Percentiles rank a stretch among this genome's conserved stretches.
phyloP scores from a whole-genome alignment of 2,888 invertebrate genomes.

The Chrysotoxum bicinctum region DNA sequence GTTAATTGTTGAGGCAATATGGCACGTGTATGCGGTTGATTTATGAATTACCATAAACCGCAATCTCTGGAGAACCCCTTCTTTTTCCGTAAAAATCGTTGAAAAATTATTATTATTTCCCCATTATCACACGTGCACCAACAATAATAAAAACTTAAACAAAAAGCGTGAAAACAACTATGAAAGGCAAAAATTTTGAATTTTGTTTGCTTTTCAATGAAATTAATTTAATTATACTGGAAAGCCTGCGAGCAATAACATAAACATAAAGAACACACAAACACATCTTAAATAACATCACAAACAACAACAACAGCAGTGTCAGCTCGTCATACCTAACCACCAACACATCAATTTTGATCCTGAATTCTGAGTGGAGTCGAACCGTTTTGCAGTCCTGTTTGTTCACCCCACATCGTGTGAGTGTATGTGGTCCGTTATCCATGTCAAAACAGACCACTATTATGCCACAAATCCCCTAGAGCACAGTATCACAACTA shows the following conservation, averaged over 20 bases:
- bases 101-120: constrained; percentile 28
- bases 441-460: constrained; percentile 56
- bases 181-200: constrained; percentile 16
- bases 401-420: background rate
- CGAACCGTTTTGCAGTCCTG: background rate
- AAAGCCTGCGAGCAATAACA: background rate
- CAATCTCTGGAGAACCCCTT: background rate
- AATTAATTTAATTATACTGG: constrained; percentile 52
- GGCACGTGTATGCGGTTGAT: constrained; percentile 62
- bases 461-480: constrained; percentile 32
- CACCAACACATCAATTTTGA: constrained; percentile 37
- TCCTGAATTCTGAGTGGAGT: background rate
- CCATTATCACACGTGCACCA: background rate
- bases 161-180: background rate
- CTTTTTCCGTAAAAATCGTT: background rate
- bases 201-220: constrained; percentile 52
- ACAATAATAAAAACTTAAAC: background rate
- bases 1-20: constrained; percentile 60
- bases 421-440: constrained; percentile 18
- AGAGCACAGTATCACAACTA: background rate
- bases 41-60: constrained; percentile 33
- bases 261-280: background rate
- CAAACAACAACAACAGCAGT: background rate
- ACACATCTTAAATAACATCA: constrained; percentile 17
- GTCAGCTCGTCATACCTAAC: constrained; percentile 16